phyloP scores from a whole-genome alignment of 2,888 invertebrate species.

The Drosophila algonquin region DNA sequence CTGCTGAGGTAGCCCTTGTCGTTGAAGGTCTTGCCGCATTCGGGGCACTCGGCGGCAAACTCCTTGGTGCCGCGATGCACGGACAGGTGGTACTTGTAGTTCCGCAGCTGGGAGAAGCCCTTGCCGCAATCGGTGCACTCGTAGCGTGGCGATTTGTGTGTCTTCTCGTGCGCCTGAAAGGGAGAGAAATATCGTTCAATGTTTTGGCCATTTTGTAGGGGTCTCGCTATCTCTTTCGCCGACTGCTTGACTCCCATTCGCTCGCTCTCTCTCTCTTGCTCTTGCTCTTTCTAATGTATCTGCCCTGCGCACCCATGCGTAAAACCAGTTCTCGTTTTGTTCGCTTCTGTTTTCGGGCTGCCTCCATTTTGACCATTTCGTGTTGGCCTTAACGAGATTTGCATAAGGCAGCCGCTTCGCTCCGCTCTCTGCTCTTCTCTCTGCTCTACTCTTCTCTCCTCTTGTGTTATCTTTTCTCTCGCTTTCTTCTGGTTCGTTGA shows the following conservation, averaged over 20 bases:
- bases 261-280: slow-evolving; percentile 1
- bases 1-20: slow-evolving; percentile 93
- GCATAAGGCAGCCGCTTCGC: slow-evolving; percentile 51
- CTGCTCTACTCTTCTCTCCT: neutral
- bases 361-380: slow-evolving; percentile 68
- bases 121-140: slow-evolving; percentile 92
- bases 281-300: slow-evolving; percentile 55
- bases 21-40: slow-evolving; percentile 93
- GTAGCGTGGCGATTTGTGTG: slow-evolving; percentile 85
- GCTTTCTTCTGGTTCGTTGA: neutral
- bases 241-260: slow-evolving; percentile 1
- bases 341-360: slow-evolving; percentile 63
- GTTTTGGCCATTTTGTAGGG: slow-evolving; percentile 68
- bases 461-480: neutral
- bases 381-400: slow-evolving; percentile 50
- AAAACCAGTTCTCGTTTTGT: slow-evolving; percentile 64
- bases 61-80: slow-evolving; percentile 93
- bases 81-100: slow-evolving; percentile 93
- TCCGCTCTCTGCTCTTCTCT: slow-evolving; percentile 30
- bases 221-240: neutral
- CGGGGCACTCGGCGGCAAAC: slow-evolving; percentile 89
- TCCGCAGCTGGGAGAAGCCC: slow-evolving; percentile 92
- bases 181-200: neutral
- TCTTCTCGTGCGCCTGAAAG: slow-evolving; percentile 82
- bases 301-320: slow-evolving; percentile 75